Conservation (phyloP, 2,797 vertebrate genomes). For the Presbytis comata region DNA sequence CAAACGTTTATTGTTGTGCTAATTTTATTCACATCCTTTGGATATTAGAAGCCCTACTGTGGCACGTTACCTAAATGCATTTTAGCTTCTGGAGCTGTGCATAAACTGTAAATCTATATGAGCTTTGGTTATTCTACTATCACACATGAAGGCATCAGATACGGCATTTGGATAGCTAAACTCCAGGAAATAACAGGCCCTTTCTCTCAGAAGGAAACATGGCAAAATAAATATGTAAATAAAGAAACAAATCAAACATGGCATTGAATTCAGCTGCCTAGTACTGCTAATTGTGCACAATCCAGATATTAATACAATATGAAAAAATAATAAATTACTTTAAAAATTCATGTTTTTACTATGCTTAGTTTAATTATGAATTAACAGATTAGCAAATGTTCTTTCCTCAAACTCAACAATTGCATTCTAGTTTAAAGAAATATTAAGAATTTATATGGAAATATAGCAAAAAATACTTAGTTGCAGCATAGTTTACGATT, state of each 20-base stretch:
- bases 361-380: neutral
- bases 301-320: neutral
- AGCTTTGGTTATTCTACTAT: neutral
- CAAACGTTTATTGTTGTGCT: neutral
- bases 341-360: neutral
- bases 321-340: neutral
- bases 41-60: neutral
- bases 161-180: neutral
- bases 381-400: neutral
- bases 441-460: neutral
- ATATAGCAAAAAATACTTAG: neutral
- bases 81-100: neutral
- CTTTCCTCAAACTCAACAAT: neutral
- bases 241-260: neutral
- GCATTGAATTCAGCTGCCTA: neutral
- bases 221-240: neutral
- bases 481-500: neutral
- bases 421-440: neutral
- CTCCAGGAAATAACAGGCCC: accelerated
- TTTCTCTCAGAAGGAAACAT: neutral
- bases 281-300: neutral
- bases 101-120: neutral
- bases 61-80: neutral
- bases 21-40: neutral
- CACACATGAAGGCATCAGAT: neutral